Base-by-base conservation (phyloP, 2,797 vertebrate species). In the Gymnothorax reevesii region DNA sequence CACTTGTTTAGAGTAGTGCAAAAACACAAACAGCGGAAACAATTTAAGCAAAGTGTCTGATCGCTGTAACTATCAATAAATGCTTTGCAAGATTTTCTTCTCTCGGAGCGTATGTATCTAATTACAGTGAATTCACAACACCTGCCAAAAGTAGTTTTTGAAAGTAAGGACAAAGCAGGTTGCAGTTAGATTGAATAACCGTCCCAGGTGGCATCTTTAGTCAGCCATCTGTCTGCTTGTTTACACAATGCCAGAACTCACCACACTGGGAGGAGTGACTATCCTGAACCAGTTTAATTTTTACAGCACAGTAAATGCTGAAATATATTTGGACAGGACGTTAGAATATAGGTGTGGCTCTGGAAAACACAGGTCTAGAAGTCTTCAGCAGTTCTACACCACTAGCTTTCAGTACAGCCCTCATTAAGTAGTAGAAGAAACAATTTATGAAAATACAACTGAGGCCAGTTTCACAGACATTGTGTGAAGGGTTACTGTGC, bases 141-240 rank as follows among this genome's bases (percentile, higher is more conserved):
- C 71, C 71, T 73, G 71, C 71, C 71, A 27, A 73, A 42, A 33
- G 71, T 42, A 73, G 25, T 42, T 10, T 73, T 73, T 73, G 71
- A 73, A 73, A 27, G 12, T 73, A 73, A 73, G 4, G 71, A 73
- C 71, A 33, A 73, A 73, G 71, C 71, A 73, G 25, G 42, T 73
- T 73, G 71, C 33, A 73, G 71, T 73, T 73, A 73, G 71, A 73
- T 73, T 73, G 71, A 15, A 6, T 73, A 33, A 73, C 71, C 42
- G 27, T 73, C 71, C 71, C 71, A 73, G 71, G 71, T 73, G 71
- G 71, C 42, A 25, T 73, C 71, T 73, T 73, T 15, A 73, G 33
- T 73, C 25, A 73, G 71, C 71, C 71, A 73, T 73, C 71, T 73
- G 71, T 42, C 71, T 73, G 9, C 27, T 73, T 12, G 9, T 33